Base-by-base conservation (phyloP, 1,140 invertebrate species). In the Ericerus pela region DNA sequence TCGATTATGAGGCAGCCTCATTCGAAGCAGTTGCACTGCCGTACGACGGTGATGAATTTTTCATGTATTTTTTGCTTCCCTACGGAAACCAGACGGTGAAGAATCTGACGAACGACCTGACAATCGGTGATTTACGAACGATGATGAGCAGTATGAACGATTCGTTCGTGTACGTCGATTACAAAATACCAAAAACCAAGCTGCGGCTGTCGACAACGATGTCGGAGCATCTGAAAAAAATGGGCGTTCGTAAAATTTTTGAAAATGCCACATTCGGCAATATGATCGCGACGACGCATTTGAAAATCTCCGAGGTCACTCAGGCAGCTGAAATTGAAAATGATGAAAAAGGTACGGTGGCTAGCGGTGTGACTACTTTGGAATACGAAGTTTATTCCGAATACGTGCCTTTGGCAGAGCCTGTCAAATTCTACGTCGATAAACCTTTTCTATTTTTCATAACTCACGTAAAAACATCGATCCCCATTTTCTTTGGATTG, bases 31-130 rank as follows among this genome's bases (percentile, higher is more conserved):
- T 47, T 4, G 26, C 11, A 8, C 16, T 47, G 18, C 10, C 22
- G 26, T 47, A 47, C 41, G 22, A 47, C 41, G 41, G 41, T 4
- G 5, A 47, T 24, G 41, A 47, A 22, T 22, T 47, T 12, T 20
- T 24, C 10, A 47, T 47, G 41, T 47, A 24, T 22, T 47, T 47
- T 10, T 18, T 47, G 20, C 41, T 47, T 3, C 41, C 41, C 2
- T 47, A 47, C 41, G 41, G 20, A 18, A 47, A 47, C 20, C 41
- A 47, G 26, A 47, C 41, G 41, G 8, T 47, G 41, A 47, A 47
- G 16, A 47, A 47, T 22, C 41, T 47, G 3, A 47, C 41, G 11
- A 8, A 24, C 10, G 6, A 47, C 4, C 18, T 47, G 26, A 47
- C 16, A 18, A 2, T 5, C 3, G 41, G 11, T 24, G 6, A 47